A percentile compares a stretch with the other conserved stretches of the same genome.
phyloP scores from a whole-genome alignment of 2,888 invertebrate genomes.

The Schrankia costaestrigalis region DNA sequence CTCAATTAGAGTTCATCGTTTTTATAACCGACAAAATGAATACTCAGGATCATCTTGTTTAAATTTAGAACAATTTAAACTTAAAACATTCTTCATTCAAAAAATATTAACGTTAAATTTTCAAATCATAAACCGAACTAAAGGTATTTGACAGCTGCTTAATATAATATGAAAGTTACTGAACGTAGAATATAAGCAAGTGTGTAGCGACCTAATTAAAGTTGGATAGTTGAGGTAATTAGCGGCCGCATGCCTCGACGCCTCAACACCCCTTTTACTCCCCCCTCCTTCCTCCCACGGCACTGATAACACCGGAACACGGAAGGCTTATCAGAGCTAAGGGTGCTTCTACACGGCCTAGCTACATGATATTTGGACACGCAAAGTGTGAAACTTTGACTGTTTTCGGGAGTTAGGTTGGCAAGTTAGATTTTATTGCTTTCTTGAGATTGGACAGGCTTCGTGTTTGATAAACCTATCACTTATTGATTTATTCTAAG shows the following conservation, averaged over 20 bases:
- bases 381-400: constrained; percentile 31
- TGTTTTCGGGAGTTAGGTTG: constrained; percentile 20
- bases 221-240: constrained; percentile 51
- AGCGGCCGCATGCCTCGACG: constrained; percentile 22
- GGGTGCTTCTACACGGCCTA: constrained; percentile 27
- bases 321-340: constrained; percentile 38
- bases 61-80: too few relatives aligned
- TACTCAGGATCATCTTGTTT: too few relatives aligned
- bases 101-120: too few relatives aligned
- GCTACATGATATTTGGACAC: constrained; percentile 34
- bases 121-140: too few relatives aligned
- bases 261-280: constrained; percentile 2
- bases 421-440: constrained; percentile 12
- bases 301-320: constrained; percentile 41
- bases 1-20: too few relatives aligned
- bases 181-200: constrained; percentile 27
- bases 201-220: constrained; percentile 48
- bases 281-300: constrained; percentile 12
- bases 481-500: not conserved
- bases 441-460: constrained; percentile 1
- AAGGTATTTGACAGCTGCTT: too few relatives aligned
- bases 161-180: constrained; percentile 1
- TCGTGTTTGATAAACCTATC: not conserved
- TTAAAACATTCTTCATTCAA: too few relatives aligned
- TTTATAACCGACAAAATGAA: too few relatives aligned